Percentiles rank a stretch among this genome's conserved stretches.
phyloP scores from a whole-genome alignment of 1,140 invertebrate species.

The Drosophila mojavensis region DNA sequence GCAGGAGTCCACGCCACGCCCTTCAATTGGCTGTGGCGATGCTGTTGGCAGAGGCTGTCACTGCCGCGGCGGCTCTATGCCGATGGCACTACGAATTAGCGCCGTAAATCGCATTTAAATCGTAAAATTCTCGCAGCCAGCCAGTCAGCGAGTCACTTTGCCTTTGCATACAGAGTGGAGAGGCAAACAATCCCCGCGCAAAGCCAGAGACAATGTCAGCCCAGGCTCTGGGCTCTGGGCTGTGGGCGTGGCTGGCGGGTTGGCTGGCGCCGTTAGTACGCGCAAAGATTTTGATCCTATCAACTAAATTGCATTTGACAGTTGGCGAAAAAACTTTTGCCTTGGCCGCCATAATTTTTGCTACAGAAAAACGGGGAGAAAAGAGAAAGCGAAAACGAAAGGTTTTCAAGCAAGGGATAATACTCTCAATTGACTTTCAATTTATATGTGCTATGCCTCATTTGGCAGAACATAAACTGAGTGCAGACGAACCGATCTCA shows the following conservation, averaged over 20 bases:
- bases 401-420: constrained; percentile 18
- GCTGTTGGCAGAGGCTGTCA: constrained; percentile 1
- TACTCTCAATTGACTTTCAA: constrained; percentile 40
- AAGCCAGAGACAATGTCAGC: constrained; percentile 30
- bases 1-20: constrained; percentile 33
- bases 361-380: neutral
- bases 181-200: constrained; percentile 12
- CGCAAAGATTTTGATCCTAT: constrained; percentile 81
- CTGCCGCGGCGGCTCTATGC: constrained; percentile 33
- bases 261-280: constrained; percentile 36
- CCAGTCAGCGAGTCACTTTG: constrained; percentile 72
- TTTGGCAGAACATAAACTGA: constrained; percentile 11
- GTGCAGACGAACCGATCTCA: constrained; percentile 2
- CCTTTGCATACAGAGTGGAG: constrained; percentile 55
- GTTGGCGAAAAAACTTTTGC: constrained; percentile 77
- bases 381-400: neutral
- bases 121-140: constrained; percentile 72
- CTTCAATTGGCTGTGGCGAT: constrained; percentile 50
- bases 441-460: constrained; percentile 35
- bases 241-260: neutral
- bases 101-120: constrained; percentile 83
- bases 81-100: constrained; percentile 78
- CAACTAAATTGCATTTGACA: constrained; percentile 82
- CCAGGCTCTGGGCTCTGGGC: neutral
- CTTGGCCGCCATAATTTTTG: constrained; percentile 64